A percentile compares a stretch with the other conserved stretches of the same genome.
Conservation (phyloP, 2,888 invertebrate species). For the Rhamnusium bicolor region DNA sequence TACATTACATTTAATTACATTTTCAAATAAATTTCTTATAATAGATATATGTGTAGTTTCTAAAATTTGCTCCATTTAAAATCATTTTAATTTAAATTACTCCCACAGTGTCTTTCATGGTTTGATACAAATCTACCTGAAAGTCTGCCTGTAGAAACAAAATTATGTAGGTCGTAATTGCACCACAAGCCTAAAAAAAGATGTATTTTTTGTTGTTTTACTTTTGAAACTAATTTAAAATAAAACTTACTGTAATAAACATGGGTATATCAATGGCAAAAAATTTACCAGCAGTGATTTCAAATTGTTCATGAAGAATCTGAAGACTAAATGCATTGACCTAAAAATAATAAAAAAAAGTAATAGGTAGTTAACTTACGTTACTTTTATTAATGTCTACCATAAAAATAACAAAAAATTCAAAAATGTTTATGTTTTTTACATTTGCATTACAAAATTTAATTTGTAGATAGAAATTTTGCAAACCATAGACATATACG, state of each 20-base stretch:
- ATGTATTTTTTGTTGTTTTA: neutral
- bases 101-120: neutral
- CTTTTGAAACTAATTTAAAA: neutral
- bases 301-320: slow-evolving; percentile 11
- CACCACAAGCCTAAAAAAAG: neutral
- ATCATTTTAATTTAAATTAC: neutral
- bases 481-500: no score
- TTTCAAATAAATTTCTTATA: neutral
- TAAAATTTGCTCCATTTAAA: no score
- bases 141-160: neutral
- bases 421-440: no score
- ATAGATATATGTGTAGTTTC: no score
- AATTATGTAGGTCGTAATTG: neutral
- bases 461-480: no score
- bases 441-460: no score
- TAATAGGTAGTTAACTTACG: no score
- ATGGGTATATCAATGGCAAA: neutral
- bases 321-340: slow-evolving; percentile 3
- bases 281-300: slow-evolving; percentile 2
- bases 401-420: no score
- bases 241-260: neutral
- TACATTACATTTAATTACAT: no score
- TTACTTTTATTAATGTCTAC: no score
- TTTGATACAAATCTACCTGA: slow-evolving; percentile 1
- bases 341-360: neutral